Conservation (phyloP, 2,888 invertebrate genomes). For the Gnatocerus cornutus region DNA sequence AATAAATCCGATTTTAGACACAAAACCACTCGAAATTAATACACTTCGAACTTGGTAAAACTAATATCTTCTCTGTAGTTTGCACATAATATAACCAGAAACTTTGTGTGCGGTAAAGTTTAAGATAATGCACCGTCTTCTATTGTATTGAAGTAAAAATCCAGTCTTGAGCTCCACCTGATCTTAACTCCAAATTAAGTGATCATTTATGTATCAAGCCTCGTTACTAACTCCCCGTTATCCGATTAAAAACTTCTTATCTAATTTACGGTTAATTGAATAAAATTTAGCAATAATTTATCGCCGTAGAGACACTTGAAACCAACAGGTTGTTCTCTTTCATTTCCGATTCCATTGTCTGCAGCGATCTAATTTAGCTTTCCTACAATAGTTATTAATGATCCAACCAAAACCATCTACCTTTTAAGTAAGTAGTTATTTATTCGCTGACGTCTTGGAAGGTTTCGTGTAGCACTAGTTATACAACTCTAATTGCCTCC, state of each 20-base stretch:
- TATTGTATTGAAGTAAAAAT: not conserved
- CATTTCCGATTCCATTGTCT: slow-evolving; percentile 25
- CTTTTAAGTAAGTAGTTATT: slow-evolving; percentile 31
- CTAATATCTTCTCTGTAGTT: not conserved
- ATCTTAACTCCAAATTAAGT: slow-evolving; percentile 1
- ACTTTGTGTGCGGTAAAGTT: not conserved
- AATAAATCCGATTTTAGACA: too few relatives aligned
- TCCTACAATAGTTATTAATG: slow-evolving; percentile 36
- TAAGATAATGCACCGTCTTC: not conserved
- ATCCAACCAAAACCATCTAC: slow-evolving; percentile 10
- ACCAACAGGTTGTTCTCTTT: slow-evolving; percentile 37
- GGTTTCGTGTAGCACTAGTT: slow-evolving; percentile 25
- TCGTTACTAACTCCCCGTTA: not conserved
- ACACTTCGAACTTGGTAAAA: not conserved
- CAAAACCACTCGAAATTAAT: too few relatives aligned
- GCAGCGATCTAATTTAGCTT: slow-evolving; percentile 31
- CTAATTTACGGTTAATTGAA: not conserved
- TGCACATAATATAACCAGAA: not conserved
- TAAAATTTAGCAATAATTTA: slow-evolving; percentile 13
- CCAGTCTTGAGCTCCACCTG: not conserved
- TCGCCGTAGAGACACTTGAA: not conserved
- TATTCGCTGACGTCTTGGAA: slow-evolving; percentile 39
- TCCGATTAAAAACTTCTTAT: slow-evolving; percentile 10
- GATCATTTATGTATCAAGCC: not conserved
- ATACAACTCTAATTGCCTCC: slow-evolving; percentile 39